These are phyloP conservation scores for Pardalotus punctatus DNA, from an alignment of 2,113 vertebrate genomes.

Conservation along the genomic window DNA sequence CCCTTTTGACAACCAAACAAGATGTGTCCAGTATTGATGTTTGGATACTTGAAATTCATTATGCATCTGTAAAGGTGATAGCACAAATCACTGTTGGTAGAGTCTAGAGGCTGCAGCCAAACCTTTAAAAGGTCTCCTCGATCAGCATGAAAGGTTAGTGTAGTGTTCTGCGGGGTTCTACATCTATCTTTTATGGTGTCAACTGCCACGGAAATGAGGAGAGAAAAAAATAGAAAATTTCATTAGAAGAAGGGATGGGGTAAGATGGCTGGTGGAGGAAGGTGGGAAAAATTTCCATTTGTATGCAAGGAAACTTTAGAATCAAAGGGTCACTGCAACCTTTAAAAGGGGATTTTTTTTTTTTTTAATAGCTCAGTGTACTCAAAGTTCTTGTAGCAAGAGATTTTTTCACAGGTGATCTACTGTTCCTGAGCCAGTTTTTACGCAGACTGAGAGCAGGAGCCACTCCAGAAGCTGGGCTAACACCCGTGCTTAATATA, in stretches of 20 bases:
- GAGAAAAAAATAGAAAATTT: not conserved
- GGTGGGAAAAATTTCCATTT: not conserved
- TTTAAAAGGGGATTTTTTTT: conserved; percentile 43
- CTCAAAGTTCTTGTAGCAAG: conserved; percentile 19
- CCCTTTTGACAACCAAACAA: not conserved
- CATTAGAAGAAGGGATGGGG: not conserved
- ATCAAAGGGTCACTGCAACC: conserved; percentile 17
- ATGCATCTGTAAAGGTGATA: not conserved
- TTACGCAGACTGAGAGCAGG: conserved; percentile 33
- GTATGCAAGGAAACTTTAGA: not conserved
- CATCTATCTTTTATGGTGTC: conserved; percentile 13
- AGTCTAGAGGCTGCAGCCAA: not conserved
- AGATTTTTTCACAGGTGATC: conserved; percentile 50
- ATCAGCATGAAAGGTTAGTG: conserved; percentile 1
- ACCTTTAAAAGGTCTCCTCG: not conserved
- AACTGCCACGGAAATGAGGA: not conserved
- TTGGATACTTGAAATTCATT: not conserved
- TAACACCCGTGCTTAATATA: conserved; percentile 14
- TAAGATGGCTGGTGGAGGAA: not conserved
- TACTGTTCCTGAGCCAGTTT: conserved; percentile 3
- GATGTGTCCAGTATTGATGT: not conserved
- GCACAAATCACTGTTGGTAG: not conserved
- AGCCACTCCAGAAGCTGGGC: conserved; percentile 17
- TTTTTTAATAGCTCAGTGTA: conserved; percentile 23
- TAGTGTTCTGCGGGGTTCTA: not conserved